Conservation (phyloP, 2,797 vertebrate genomes). For the Periparus ater region DNA sequence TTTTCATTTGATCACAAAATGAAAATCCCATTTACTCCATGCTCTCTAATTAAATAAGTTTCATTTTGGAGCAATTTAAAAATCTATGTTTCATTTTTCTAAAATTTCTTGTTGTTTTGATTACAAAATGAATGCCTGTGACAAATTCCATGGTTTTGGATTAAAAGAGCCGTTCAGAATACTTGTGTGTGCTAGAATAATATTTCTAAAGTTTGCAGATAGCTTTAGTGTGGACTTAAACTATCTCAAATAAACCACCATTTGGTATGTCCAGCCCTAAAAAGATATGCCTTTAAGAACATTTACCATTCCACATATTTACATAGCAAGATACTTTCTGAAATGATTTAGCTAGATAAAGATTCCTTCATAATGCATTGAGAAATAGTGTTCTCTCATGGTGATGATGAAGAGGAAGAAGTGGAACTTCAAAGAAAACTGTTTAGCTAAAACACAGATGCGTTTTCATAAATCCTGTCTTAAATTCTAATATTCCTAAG, state of each 20-base stretch:
- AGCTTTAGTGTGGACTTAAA: conserved; percentile 1
- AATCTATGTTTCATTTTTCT: background rate
- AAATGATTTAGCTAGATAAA: background rate
- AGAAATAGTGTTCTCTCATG: conserved; percentile 12
- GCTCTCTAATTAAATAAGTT: conserved; percentile 3
- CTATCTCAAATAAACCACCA: background rate
- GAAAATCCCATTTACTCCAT: background rate
- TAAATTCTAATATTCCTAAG: background rate
- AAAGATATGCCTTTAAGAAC: background rate
- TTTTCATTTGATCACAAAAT: background rate
- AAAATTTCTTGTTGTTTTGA: background rate
- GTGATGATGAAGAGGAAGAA: background rate
- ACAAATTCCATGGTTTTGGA: background rate
- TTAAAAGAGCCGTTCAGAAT: background rate
- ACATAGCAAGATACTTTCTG: background rate
- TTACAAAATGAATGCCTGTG: background rate
- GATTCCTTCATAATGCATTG: background rate
- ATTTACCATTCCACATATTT: conserved; percentile 18
- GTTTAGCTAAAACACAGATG: background rate
- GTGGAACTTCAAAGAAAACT: background rate
- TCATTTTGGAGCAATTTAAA: background rate
- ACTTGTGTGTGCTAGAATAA: background rate
- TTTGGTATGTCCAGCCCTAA: background rate
- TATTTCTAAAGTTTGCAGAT: background rate
- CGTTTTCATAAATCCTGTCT: background rate